Conservation (phyloP, 2,113 vertebrate genomes). For the Lasiurus borealis region DNA sequence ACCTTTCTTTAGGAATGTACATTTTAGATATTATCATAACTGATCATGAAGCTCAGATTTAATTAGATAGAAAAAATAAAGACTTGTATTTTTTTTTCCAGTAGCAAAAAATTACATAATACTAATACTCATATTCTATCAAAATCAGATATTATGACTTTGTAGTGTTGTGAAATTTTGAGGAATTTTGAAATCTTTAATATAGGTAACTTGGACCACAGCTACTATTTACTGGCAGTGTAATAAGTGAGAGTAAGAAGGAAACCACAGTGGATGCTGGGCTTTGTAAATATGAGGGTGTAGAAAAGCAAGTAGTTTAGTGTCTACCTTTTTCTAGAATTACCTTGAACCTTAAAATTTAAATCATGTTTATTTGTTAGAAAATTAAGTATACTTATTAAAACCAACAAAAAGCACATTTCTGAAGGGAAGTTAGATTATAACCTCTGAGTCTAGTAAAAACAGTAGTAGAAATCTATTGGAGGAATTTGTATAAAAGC, state of each 20-base stretch:
- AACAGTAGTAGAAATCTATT: slow-evolving; percentile 81
- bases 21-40: slow-evolving; percentile 72
- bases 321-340: slow-evolving; percentile 86
- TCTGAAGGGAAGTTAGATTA: slow-evolving; percentile 74
- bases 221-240: slow-evolving; percentile 81
- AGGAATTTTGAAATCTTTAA: slow-evolving; percentile 72
- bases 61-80: slow-evolving; percentile 77
- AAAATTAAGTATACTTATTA: slow-evolving; percentile 72
- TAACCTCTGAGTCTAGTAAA: slow-evolving; percentile 74
- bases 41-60: slow-evolving; percentile 73
- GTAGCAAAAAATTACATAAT: slow-evolving; percentile 81
- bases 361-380: slow-evolving; percentile 83
- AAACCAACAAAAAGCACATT: slow-evolving; percentile 87
- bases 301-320: slow-evolving; percentile 55
- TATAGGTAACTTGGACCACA: slow-evolving; percentile 83
- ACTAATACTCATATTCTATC: slow-evolving; percentile 83
- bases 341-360: slow-evolving; percentile 85
- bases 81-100: slow-evolving; percentile 85
- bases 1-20: slow-evolving; percentile 77
- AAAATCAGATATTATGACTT: slow-evolving; percentile 82
- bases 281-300: slow-evolving; percentile 75
- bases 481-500: slow-evolving; percentile 77
- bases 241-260: slow-evolving; percentile 64
- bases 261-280: slow-evolving; percentile 79
- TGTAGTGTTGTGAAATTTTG: slow-evolving; percentile 71